Evolutionary conservation across 35 echinoderm and acorn worm species (phyloP), one percentile per base, ranked within the genome.

Genomic region (Holothuria glaberrima): DNA sequence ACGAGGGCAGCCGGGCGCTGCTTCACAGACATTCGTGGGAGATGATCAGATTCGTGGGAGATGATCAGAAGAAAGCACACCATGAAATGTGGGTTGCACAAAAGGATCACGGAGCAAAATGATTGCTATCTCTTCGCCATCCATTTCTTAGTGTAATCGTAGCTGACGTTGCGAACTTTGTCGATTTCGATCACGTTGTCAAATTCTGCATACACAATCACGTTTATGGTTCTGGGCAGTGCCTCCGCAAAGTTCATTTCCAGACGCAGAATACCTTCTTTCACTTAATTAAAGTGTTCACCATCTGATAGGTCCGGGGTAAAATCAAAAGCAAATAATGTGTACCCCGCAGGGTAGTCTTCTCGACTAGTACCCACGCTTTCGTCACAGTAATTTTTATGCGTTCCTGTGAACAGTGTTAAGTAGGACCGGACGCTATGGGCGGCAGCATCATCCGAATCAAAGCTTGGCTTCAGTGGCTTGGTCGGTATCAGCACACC

Each of bases 181-280:
- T 69, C 66, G 13, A 69, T 69, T 69, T 69, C 66, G 19, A 69
- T 69, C 24, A 69, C 31, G 10, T 69, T 69, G 66, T 69, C 66
- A 69, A 69, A 69, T 69, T 69, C 66, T 21, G 66, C 66, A 29
- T 69, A 24, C 25, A 10, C 24, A 18, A 69, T 69, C 66, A 69
- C 24, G 66, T 29, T 69, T 9, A 48, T 34, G 34, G 25, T 33
- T 33, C 19, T 33, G 66, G 66, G 31, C 62, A 65, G 28, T 65
- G 62, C 62, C 19, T 69, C 66, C 19, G 25, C 31, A 33, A 69
- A 69, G 31, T 33, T 26, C 31, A 69, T 69, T 26, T 26, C 24
- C 25, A 69, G 66, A 1, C 31, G 7, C 66, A 21, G 21, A 69
- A 1, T 69, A 12, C 66, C 14, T 25, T 69, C 66, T 29, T 26